A percentile compares a stretch with the other conserved stretches of the same genome.
phyloP scores from a whole-genome alignment of 23 tunicate species.

The Styela plicata region DNA sequence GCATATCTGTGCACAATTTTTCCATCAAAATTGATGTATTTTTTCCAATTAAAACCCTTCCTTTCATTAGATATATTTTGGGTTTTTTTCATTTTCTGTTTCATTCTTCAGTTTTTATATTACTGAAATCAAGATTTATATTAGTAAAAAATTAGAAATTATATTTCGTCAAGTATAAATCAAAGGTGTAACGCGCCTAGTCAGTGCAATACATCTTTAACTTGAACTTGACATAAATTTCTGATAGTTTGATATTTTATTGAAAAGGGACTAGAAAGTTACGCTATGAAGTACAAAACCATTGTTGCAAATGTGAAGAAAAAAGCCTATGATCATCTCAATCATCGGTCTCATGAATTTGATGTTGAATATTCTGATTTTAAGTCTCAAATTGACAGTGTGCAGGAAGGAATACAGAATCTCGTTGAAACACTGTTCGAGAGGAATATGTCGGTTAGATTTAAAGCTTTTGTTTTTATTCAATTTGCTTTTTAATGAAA shows the following conservation, averaged over 20 bases:
- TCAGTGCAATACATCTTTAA: background rate
- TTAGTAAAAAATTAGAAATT: background rate
- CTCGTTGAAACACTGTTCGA: slow-evolving; percentile 63
- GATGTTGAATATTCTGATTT: slow-evolving; percentile 75
- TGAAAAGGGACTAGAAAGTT: slow-evolving; percentile 73
- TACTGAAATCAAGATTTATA: too few species aligned
- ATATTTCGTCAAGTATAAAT: too few species aligned
- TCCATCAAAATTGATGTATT: too few species aligned
- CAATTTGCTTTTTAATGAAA: too few species aligned
- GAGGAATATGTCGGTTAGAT: slow-evolving; percentile 61
- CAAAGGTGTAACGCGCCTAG: too few species aligned
- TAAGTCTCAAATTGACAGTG: slow-evolving; percentile 51
- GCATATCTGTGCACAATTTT: too few species aligned
- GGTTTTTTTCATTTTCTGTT: too few species aligned
- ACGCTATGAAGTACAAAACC: slow-evolving; percentile 74
- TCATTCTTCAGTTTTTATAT: too few species aligned
- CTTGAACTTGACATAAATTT: too few species aligned
- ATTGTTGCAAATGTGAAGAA: slow-evolving; percentile 85
- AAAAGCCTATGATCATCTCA: slow-evolving; percentile 83
- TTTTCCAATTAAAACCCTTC: too few species aligned
- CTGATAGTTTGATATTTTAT: background rate
- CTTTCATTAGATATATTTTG: too few species aligned
- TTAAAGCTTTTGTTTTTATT: too few species aligned
- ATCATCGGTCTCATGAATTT: slow-evolving; percentile 85
- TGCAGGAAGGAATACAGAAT: slow-evolving; percentile 75